Conservation (phyloP, 1,140 invertebrate genomes). For the Drosophila albomicans region DNA sequence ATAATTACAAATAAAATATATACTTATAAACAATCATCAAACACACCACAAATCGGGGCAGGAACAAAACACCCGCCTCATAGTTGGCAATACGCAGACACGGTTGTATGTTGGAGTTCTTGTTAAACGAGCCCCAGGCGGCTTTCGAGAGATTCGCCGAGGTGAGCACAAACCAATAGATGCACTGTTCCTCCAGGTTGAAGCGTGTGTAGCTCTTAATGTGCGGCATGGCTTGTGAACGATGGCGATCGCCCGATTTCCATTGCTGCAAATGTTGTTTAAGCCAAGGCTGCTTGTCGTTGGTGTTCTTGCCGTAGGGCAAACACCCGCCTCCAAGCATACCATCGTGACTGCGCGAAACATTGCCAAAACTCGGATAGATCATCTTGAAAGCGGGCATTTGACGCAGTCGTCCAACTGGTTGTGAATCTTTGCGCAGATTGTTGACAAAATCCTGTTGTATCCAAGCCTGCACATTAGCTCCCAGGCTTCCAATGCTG, state of each 20-base stretch:
- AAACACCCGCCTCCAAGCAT: constrained; percentile 93
- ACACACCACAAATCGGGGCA: constrained; percentile 94
- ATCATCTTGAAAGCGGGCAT: constrained; percentile 82
- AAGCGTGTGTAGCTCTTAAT: constrained; percentile 95
- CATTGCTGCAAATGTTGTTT: constrained; percentile 92
- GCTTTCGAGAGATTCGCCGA: constrained; percentile 98
- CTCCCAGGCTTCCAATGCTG: constrained; percentile 94
- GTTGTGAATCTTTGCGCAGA: constrained; percentile 86
- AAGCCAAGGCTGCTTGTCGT: constrained; percentile 95
- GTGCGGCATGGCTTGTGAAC: constrained; percentile 95
- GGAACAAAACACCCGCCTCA: constrained; percentile 95
- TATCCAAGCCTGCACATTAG: constrained; percentile 90
- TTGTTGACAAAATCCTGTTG: constrained; percentile 88
- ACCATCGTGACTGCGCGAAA: constrained; percentile 93
- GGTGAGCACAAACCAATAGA: constrained; percentile 94
- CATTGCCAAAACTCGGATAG: constrained; percentile 92
- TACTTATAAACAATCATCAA: not conserved
- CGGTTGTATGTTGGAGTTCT: constrained; percentile 86
- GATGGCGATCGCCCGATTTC: constrained; percentile 89
- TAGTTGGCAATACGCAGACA: constrained; percentile 93
- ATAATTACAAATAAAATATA: not conserved
- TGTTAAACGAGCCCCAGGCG: constrained; percentile 94
- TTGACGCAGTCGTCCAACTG: constrained; percentile 66
- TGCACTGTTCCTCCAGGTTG: constrained; percentile 88
- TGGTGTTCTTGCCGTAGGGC: constrained; percentile 92